These are phyloP conservation scores for Erinaceus europaeus DNA, from an alignment of 2,113 vertebrate genomes.

Conservation along the genomic window DNA sequence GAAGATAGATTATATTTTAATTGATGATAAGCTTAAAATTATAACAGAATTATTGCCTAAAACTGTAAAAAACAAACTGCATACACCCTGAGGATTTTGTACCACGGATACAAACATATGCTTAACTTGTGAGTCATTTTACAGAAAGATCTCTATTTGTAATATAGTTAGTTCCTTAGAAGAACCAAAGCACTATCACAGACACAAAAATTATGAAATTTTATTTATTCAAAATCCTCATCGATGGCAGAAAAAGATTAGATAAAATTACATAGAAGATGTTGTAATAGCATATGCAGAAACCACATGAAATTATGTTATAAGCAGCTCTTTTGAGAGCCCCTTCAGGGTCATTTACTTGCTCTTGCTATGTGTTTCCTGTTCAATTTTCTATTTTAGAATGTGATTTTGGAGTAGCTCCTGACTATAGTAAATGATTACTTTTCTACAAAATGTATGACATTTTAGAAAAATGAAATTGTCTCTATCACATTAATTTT, in stretches of 20 bases:
- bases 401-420: slow-evolving; percentile 32
- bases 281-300: slow-evolving; percentile 30
- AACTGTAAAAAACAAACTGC: neutral
- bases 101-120: neutral
- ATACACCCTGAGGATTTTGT: neutral
- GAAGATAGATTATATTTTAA: neutral
- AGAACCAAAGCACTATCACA: neutral
- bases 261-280: slow-evolving; percentile 31
- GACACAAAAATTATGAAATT: slow-evolving; percentile 15
- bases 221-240: slow-evolving; percentile 23
- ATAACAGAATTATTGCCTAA: neutral
- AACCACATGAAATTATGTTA: slow-evolving; percentile 37
- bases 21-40: neutral
- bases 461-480: slow-evolving; percentile 46
- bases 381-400: slow-evolving; percentile 39
- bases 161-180: neutral
- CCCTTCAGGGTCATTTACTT: slow-evolving; percentile 29
- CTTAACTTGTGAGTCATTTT: neutral
- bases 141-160: neutral
- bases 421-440: slow-evolving; percentile 38
- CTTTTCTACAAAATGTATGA: slow-evolving; percentile 21
- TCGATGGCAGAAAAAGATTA: neutral
- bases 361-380: slow-evolving; percentile 18
- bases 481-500: slow-evolving; percentile 33
- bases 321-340: slow-evolving; percentile 5